Evolutionary conservation across 2,888 invertebrate species (phyloP).

Genomic region (Chironomus tentans): DNA sequence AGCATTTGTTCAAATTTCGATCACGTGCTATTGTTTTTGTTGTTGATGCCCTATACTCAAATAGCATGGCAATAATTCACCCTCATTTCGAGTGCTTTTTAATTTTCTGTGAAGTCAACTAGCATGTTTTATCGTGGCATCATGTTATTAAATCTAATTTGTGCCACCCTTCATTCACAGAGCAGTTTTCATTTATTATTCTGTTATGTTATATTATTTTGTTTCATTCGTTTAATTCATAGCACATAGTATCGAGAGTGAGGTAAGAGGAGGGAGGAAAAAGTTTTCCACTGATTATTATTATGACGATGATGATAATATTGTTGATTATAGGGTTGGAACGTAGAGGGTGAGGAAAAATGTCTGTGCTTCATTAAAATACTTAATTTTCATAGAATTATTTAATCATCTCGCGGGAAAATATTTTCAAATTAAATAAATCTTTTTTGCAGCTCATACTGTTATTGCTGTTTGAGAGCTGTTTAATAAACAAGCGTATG

Average conservation of each 20-base stretch:
- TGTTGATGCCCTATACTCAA: background rate
- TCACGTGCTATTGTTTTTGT: background rate
- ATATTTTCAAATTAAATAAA: constrained; percentile 4
- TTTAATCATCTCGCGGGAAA: constrained; percentile 16
- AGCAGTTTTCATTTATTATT: background rate
- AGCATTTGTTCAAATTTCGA: background rate
- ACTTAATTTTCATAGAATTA: constrained; percentile 16
- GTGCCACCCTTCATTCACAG: constrained; percentile 11
- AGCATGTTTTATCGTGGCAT: constrained; percentile 17
- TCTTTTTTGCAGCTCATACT: background rate
- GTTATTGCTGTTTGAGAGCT: no score
- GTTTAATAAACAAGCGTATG: no score
- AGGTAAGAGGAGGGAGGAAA: background rate
- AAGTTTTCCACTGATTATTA: background rate
- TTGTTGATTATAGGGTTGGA: background rate
- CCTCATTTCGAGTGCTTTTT: constrained; percentile 16
- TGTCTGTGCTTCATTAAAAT: constrained; percentile 7
- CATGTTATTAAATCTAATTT: constrained; percentile 26
- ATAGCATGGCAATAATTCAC: background rate
- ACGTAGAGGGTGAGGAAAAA: background rate
- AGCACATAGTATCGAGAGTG: background rate
- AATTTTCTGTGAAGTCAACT: constrained; percentile 23
- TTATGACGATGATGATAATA: background rate
- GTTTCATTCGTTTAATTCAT: background rate
- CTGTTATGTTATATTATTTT: background rate